phyloP scores from a whole-genome alignment of 2,888 invertebrate genomes.

The Acanthacorydalis orientalis region DNA sequence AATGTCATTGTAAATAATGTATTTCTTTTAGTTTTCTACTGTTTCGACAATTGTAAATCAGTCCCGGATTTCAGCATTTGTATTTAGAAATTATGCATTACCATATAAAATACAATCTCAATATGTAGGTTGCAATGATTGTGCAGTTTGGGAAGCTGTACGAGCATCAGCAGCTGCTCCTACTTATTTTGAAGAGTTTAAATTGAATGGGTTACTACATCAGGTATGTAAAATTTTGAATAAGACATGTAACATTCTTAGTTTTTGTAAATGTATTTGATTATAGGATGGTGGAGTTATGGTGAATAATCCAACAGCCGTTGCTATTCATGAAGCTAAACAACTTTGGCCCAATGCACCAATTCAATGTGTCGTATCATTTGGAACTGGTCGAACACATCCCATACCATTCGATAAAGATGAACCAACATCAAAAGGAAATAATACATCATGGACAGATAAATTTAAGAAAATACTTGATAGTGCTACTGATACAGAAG shows the following conservation, averaged over 20 bases:
- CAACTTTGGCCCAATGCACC: slow-evolving; percentile 61
- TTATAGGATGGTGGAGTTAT: slow-evolving; percentile 64
- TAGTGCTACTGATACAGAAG: slow-evolving; percentile 77
- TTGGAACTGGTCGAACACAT: slow-evolving; percentile 57
- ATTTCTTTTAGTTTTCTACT: slow-evolving; percentile 42
- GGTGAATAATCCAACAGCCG: slow-evolving; percentile 76
- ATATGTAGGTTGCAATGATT: slow-evolving; percentile 52
- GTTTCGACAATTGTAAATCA: slow-evolving; percentile 69
- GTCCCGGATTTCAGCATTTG: slow-evolving; percentile 50
- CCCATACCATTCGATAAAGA: slow-evolving; percentile 22
- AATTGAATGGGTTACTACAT: slow-evolving; percentile 47
- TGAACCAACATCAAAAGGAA: slow-evolving; percentile 21
- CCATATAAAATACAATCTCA: slow-evolving; percentile 50
- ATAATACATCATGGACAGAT: slow-evolving; percentile 47
- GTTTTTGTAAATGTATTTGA: not conserved
- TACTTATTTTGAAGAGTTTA: slow-evolving; percentile 74
- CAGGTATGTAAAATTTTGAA: slow-evolving; percentile 33
- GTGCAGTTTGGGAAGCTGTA: slow-evolving; percentile 67
- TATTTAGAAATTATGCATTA: slow-evolving; percentile 74
- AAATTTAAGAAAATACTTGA: slow-evolving; percentile 69
- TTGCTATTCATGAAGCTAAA: slow-evolving; percentile 76
- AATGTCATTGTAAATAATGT: slow-evolving; percentile 5
- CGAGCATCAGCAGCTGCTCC: slow-evolving; percentile 85
- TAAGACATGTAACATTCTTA: not conserved
- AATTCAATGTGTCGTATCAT: slow-evolving; percentile 64